Conservation (phyloP, 1,140 invertebrate species). For the Euborellia annulipes region DNA sequence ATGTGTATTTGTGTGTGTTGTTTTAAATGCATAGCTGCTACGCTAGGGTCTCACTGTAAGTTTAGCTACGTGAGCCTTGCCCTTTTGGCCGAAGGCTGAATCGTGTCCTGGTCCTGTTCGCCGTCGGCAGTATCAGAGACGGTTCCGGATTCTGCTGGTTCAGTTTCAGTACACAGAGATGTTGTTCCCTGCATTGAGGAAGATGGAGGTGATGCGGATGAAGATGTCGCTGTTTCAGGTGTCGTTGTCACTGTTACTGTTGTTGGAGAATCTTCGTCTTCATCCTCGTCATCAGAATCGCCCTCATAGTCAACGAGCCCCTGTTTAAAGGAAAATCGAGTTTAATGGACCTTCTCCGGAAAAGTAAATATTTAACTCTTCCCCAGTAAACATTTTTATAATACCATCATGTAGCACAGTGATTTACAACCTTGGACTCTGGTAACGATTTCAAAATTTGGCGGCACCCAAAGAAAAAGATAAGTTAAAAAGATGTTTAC, state of each 20-base stretch:
- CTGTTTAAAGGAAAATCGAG: constrained; percentile 31
- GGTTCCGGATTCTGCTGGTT: background rate
- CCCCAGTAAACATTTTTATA: no score
- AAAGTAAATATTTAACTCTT: constrained; percentile 2
- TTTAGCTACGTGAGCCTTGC: background rate
- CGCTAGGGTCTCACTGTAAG: constrained; percentile 12
- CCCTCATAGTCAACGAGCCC: constrained; percentile 91
- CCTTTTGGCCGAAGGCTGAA: background rate
- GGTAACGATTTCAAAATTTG: background rate
- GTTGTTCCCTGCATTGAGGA: background rate
- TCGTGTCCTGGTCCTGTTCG: background rate
- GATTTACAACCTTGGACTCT: background rate
- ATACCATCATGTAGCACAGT: no score
- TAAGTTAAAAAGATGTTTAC: background rate
- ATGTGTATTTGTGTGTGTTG: no score
- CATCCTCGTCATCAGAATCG: constrained; percentile 87
- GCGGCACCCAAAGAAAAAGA: background rate
- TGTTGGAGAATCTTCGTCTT: constrained; percentile 45
- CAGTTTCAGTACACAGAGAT: background rate
- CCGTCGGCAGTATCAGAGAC: background rate
- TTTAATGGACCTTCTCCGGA: constrained; percentile 1
- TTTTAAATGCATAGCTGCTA: background rate
- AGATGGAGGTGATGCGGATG: background rate
- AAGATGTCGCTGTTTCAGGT: constrained; percentile 43
- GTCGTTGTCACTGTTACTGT: constrained; percentile 33